Percentiles rank a stretch among this genome's conserved stretches.
Evolutionary conservation across 1,140 invertebrate species (phyloP).

Genomic region (Drosophila saltans): DNA sequence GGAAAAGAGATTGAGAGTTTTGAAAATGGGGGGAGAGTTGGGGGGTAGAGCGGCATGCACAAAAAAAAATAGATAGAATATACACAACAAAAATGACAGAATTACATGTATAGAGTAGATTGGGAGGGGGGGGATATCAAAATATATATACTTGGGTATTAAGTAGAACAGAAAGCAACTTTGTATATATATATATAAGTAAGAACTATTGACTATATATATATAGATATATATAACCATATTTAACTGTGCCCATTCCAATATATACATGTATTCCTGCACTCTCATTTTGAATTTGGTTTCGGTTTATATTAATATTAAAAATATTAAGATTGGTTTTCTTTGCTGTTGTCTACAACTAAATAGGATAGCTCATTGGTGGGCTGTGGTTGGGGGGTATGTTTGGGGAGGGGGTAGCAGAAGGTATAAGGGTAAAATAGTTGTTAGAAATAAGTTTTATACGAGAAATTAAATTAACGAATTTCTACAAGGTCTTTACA

Average conservation of each 20-base stretch:
- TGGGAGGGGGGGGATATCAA: not conserved
- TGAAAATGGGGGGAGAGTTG: not conserved
- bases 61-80: constrained; percentile 14
- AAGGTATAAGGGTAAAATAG: not conserved
- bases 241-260: constrained; percentile 16
- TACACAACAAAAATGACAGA: constrained; percentile 38
- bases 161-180: not conserved
- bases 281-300: constrained; percentile 3
- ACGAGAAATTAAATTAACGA: constrained; percentile 41
- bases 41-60: not conserved
- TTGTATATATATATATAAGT: not conserved
- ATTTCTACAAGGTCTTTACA: constrained; percentile 46
- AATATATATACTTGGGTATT: not conserved
- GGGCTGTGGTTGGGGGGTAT: constrained; percentile 8
- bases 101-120: constrained; percentile 34
- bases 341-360: constrained; percentile 15
- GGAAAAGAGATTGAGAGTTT: constrained; percentile 3
- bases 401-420: constrained; percentile 22
- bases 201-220: not conserved
- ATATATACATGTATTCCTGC: constrained; percentile 28
- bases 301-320: constrained; percentile 8
- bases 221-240: not conserved
- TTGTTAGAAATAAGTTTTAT: constrained; percentile 33
- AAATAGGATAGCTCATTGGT: constrained; percentile 21
- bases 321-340: not conserved